Evolutionary conservation across 2,113 vertebrate species (phyloP).

Genomic region (Origma solitaria): DNA sequence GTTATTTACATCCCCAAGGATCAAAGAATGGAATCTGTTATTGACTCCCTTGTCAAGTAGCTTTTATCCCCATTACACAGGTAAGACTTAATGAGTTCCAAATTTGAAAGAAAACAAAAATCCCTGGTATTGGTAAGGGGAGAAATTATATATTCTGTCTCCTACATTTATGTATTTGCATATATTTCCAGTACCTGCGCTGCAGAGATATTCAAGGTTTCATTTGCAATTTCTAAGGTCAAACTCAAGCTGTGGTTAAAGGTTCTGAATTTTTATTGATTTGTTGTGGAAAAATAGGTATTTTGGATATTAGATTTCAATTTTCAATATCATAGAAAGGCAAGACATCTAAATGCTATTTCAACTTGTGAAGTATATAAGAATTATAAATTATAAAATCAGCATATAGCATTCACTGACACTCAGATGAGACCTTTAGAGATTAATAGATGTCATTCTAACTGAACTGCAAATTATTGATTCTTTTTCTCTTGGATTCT

Average conservation of each 20-base stretch:
- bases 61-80: neutral
- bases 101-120: neutral
- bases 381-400: neutral
- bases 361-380: neutral
- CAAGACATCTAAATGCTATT: neutral
- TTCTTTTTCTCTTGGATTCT: neutral
- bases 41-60: neutral
- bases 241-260: neutral
- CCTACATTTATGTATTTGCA: neutral
- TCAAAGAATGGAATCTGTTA: neutral
- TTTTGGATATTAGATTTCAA: neutral
- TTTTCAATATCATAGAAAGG: neutral
- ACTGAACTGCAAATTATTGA: neutral
- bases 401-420: neutral
- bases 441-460: neutral
- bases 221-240: neutral
- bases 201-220: neutral
- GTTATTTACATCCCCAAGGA: neutral
- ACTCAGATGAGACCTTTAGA: neutral
- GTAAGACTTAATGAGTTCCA: neutral
- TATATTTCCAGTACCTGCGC: neutral
- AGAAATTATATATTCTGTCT: neutral
- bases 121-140: neutral
- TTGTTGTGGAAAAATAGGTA: neutral
- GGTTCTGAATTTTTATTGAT: neutral